Base-by-base conservation (phyloP, 1,140 invertebrate genomes). In the Pogonus chalceus region DNA sequence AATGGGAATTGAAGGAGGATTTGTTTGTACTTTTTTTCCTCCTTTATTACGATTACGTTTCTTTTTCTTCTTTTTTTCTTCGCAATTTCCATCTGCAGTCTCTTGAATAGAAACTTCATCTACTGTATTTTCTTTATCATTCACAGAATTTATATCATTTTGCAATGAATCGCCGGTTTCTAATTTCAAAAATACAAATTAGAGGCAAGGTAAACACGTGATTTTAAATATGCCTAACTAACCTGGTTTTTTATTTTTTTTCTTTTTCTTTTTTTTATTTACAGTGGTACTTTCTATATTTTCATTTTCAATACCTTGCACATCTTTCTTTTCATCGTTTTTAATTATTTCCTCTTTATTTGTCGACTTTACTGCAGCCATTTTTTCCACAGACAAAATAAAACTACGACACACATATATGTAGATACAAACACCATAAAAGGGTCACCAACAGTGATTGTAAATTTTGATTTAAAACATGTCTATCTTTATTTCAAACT, bases 1-100 rank as follows among this genome's bases (percentile, higher is more conserved):
- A 59, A 98, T 87, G 0, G 95, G 85, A 62, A 96, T 80, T 16
- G 85, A 80, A 10, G 94, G 92, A 16, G 92, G 92, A 70, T 84
- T 78, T 10, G 89, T 92, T 72, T 92, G 88, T 35, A 74, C 71
- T 43, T 74, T 75, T 31, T 64, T 60, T 23, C 67, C 69, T 24
- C 63, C 69, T 52, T 65, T 68, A 23, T 72, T 71, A 10, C 71
- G 60, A 52, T 78, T 76, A 16, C 72, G 71, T 52, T 76, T 77
- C 58, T 79, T 81, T 62, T 79, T 81, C 63, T 79, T 79, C 58
- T 80, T 80, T 0, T 76, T 73, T 20, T 70, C 71, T 52, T 74
- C 70, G 23, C 60, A 60, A 2, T 69, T 67, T 16, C 70, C 71
- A 49, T 72, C 64, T 55, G 69, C 71, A 37, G 69, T 68, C 23